These are phyloP conservation scores for Oligia fasciuncula DNA, from an alignment of 2,888 invertebrate species.

Conservation along the genomic window DNA sequence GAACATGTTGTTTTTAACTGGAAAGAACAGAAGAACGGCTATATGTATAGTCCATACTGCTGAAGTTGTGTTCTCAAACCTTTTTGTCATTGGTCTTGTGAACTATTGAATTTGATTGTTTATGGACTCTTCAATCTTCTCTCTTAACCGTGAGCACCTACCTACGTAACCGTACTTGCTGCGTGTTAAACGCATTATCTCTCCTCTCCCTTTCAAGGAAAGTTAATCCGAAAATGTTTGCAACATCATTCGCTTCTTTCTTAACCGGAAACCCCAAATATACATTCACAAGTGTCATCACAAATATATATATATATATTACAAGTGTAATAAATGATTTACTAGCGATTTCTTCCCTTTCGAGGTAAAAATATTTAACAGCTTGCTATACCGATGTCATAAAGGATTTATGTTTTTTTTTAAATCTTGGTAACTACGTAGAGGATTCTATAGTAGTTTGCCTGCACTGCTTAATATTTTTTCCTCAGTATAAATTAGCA, in stretches of 20 bases:
- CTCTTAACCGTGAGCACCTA: background rate
- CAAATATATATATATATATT: background rate
- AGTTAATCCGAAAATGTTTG: background rate
- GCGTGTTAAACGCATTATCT: background rate
- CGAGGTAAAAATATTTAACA: slow-evolving; percentile 24
- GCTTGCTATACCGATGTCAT: background rate
- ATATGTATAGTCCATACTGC: background rate
- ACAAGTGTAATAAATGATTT: background rate
- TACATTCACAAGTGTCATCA: background rate
- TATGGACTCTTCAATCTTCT: background rate
- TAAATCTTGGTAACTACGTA: background rate
- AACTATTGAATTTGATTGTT: background rate
- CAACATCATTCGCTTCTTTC: background rate
- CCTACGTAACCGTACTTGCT: background rate
- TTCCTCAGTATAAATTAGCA: slow-evolving; percentile 53
- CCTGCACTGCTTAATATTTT: slow-evolving; percentile 48
- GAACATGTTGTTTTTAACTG: background rate
- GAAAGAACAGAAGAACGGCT: background rate
- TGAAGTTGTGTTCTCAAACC: slow-evolving; percentile 12
- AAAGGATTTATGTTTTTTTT: background rate
- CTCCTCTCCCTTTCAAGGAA: slow-evolving; percentile 9
- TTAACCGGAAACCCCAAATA: background rate
- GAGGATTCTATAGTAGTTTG: slow-evolving; percentile 23
- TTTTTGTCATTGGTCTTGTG: background rate
- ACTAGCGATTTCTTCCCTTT: slow-evolving; percentile 22